Percentiles rank a stretch among this genome's conserved stretches.
These are phyloP conservation scores for Hemaris fuciformis DNA, from an alignment of 2,888 invertebrate species.

Conservation along the genomic window DNA sequence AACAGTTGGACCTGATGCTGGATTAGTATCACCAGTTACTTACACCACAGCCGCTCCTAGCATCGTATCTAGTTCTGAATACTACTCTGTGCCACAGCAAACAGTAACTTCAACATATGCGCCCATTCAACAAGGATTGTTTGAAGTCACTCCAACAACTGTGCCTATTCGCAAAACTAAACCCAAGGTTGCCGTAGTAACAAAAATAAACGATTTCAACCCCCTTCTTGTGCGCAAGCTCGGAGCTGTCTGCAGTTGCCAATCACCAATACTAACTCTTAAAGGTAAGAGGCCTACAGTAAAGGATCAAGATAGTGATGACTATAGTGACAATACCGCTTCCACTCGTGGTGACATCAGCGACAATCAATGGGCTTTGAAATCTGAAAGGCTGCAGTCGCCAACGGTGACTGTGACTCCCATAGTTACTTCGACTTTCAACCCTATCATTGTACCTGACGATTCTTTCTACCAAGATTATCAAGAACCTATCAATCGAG, in stretches of 20 bases:
- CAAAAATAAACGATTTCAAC: slow-evolving; percentile 87
- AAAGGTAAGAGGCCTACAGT: slow-evolving; percentile 68
- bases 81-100: slow-evolving; percentile 43
- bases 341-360: slow-evolving; percentile 53
- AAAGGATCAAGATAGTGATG: slow-evolving; percentile 49
- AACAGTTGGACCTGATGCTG: slow-evolving; percentile 60
- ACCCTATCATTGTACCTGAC: slow-evolving; percentile 76
- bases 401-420: slow-evolving; percentile 51
- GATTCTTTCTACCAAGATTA: slow-evolving; percentile 75
- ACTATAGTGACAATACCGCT: slow-evolving; percentile 56
- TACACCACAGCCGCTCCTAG: slow-evolving; percentile 62
- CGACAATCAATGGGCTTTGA: slow-evolving; percentile 49
- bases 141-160: slow-evolving; percentile 61
- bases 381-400: slow-evolving; percentile 43
- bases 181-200: slow-evolving; percentile 81
- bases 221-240: slow-evolving; percentile 86
- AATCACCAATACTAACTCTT: slow-evolving; percentile 78
- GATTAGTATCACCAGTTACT: slow-evolving; percentile 55
- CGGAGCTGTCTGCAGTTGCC: slow-evolving; percentile 88
- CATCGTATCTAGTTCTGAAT: slow-evolving; percentile 44
- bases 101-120: slow-evolving; percentile 55
- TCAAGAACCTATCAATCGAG: slow-evolving; percentile 51
- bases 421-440: slow-evolving; percentile 61
- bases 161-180: slow-evolving; percentile 57
- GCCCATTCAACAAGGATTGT: slow-evolving; percentile 60